A percentile compares a stretch with the other conserved stretches of the same genome.
Conservation (phyloP, 2,888 invertebrate genomes). For the Quadroppia sp. region DNA sequence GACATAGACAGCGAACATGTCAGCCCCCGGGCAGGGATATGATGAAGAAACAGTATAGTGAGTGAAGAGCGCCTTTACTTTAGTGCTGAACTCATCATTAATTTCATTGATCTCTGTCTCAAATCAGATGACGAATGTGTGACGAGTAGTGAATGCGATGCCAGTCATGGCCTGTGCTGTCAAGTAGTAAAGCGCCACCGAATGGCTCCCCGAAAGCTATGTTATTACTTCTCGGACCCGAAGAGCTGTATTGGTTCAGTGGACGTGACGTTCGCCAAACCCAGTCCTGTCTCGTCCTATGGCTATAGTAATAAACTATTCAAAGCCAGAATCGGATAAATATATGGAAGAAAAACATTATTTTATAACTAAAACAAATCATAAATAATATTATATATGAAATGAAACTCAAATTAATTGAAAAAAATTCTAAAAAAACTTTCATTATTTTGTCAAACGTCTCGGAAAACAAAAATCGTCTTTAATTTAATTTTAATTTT, state of each 20-base stretch:
- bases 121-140: conserved; percentile 69
- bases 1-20: conserved; percentile 19
- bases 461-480: no score
- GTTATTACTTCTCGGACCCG: conserved; percentile 87
- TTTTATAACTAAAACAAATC: no score
- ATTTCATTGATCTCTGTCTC: conserved; percentile 20
- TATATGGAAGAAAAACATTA: no score
- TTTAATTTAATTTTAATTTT: no score
- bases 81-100: not conserved
- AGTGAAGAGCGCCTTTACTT: conserved; percentile 21
- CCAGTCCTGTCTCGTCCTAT: conserved; percentile 13
- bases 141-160: conserved; percentile 78
- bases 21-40: conserved; percentile 38
- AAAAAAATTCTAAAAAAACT: no score
- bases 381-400: no score
- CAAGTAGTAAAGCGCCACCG: conserved; percentile 79
- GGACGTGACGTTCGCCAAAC: conserved; percentile 38
- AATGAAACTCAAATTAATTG: no score
- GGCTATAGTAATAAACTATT: conserved; percentile 42
- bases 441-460: no score
- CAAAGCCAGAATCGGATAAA: conserved; percentile 45
- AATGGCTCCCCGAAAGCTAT: conserved; percentile 77
- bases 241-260: conserved; percentile 77
- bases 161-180: conserved; percentile 77
- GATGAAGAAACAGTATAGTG: conserved; percentile 41